Percentiles rank a stretch among this genome's conserved stretches.
Conservation (phyloP, 2,113 vertebrate species). For the Sapajus apella region DNA sequence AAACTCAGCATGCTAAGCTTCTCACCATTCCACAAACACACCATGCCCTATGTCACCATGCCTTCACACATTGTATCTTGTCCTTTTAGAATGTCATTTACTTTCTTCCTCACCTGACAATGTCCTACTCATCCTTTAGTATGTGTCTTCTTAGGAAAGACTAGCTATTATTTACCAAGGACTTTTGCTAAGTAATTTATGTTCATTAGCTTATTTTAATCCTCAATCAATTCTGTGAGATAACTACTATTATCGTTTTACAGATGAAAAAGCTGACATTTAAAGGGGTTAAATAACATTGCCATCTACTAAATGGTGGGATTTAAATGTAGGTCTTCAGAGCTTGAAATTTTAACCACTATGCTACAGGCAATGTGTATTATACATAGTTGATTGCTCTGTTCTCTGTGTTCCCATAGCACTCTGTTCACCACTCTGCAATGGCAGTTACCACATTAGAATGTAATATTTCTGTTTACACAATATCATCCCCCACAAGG, state of each 20-base stretch:
- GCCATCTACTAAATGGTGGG: background rate
- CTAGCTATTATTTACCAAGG: background rate
- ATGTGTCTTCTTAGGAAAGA: background rate
- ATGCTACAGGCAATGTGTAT: background rate
- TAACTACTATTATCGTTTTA: conserved; percentile 6
- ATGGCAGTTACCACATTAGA: background rate
- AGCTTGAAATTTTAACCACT: background rate
- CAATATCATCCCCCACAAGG: background rate
- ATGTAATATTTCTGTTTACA: background rate
- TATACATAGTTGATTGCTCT: background rate
- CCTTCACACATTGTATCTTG: background rate
- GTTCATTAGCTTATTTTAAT: conserved; percentile 9
- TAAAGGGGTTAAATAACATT: background rate
- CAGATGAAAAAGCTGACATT: background rate
- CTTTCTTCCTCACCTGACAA: background rate
- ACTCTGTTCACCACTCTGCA: background rate
- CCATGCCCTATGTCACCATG: background rate
- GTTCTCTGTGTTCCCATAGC: background rate
- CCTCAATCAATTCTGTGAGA: background rate
- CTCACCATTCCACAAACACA: background rate
- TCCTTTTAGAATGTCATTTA: background rate
- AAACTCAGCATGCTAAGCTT: background rate
- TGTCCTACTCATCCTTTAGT: background rate
- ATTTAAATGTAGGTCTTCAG: background rate
- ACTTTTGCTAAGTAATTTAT: conserved; percentile 33